Conservation (phyloP, 2,888 invertebrate genomes). For the Criorhina ranunculi region DNA sequence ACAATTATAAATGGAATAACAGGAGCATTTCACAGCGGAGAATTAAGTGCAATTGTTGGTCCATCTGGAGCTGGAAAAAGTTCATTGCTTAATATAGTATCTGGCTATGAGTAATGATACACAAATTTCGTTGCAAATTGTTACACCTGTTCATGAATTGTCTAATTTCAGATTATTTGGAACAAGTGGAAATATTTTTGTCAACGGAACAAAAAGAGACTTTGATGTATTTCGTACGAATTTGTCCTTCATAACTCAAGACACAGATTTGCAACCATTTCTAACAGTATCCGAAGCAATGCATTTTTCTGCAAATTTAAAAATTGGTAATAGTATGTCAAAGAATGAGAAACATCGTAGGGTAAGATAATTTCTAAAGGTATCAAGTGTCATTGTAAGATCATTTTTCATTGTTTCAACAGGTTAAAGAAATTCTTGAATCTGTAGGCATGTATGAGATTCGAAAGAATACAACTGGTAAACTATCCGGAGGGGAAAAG, state of each 20-base stretch:
- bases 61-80: conserved; percentile 96
- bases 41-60: conserved; percentile 94
- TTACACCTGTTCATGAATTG: background rate
- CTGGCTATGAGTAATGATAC: conserved; percentile 92
- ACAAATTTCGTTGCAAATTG: background rate
- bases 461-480: conserved; percentile 88
- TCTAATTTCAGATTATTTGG: conserved; percentile 80
- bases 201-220: conserved; percentile 90
- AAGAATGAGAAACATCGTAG: conserved; percentile 87
- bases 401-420: conserved; percentile 55
- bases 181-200: conserved; percentile 88
- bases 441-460: conserved; percentile 90
- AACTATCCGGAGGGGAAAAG: conserved; percentile 94
- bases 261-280: conserved; percentile 91
- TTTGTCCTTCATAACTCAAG: conserved; percentile 96
- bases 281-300: conserved; percentile 94
- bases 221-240: conserved; percentile 89
- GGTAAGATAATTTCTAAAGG: conserved; percentile 85
- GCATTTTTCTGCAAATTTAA: conserved; percentile 93
- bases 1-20: conserved; percentile 87
- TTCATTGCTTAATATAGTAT: conserved; percentile 93
- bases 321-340: conserved; percentile 89
- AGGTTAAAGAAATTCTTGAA: conserved; percentile 92
- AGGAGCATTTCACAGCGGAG: conserved; percentile 90
- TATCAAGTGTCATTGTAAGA: background rate